Base-by-base conservation (phyloP, 1,140 invertebrate species). In the Caerostris extrusa region DNA sequence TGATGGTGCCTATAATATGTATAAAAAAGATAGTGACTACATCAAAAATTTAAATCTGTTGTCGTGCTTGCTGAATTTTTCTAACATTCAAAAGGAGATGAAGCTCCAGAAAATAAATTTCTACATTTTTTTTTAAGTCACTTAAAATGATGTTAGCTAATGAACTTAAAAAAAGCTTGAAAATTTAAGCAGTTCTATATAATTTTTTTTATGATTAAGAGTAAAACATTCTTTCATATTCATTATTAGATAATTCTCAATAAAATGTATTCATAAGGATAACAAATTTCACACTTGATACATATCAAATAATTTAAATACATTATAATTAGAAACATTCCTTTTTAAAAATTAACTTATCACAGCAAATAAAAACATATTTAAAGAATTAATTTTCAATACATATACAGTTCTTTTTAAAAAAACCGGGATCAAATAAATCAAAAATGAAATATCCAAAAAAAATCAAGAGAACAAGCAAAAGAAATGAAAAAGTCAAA, bases 81-180 rank as follows among this genome's bases (percentile, higher is more conserved):
- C 86, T 88, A 88, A 88, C 86, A 88, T 88, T 88, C 86, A 88
- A 88, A 88, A 88, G 58, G 86, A 88, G 86, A 64, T 53, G 2
- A 64, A 19, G 64, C 85, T 88, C 86, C 61, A 14, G n/a, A 88
- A 88, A 88, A 64, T 53, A 88, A 64, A 88, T 85, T 19, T 17
- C 83, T 85, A 17, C 17, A 12, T 4, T 50, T 77, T 12, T 77
- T 53, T 12, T 4, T 50, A 34, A 71, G 19, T 34, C 34, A 34
- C 34, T 34, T 34, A 71, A 71, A 71, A 71, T 34, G 19, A 71
- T 71, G 69, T 34, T 19, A 71, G 8, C 10, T 50, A 77, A 12
- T 34, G 7, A 50, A 71, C 50, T 10, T 34, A 0, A n/a, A 19
- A 77, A 10, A 50, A 77, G 34, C 71, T 50, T 77, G 50, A 53